Evolutionary conservation across 53 echinoderm and acorn worm species (phyloP).

Genomic region (Zoroaster sp.): DNA sequence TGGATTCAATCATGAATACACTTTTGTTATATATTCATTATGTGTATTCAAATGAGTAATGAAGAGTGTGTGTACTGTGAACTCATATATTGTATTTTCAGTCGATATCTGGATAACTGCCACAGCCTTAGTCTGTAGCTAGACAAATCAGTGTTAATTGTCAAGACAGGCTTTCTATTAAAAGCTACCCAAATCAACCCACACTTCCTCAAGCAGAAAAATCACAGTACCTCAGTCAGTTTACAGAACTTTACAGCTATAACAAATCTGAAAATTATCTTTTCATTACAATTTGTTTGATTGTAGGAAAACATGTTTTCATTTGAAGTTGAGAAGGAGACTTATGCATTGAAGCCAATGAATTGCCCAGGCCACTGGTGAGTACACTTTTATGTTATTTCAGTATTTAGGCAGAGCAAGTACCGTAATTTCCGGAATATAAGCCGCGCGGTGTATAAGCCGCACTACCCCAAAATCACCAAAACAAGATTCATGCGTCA

Average conservation of each 20-base stretch:
- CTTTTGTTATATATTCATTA: neutral
- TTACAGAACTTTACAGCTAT: too few relatives aligned
- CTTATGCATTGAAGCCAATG: conserved; percentile 91
- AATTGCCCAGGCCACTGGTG: conserved; percentile 99
- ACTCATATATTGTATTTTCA: neutral
- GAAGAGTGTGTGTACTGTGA: neutral
- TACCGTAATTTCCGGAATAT: too few relatives aligned
- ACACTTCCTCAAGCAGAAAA: neutral
- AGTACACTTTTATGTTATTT: neutral
- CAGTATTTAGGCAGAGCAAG: neutral
- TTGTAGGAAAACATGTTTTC: conserved; percentile 87
- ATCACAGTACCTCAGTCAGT: too few relatives aligned
- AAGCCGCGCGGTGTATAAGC: too few relatives aligned
- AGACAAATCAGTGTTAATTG: too few relatives aligned
- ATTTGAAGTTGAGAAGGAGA: conserved; percentile 95
- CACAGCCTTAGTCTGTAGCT: too few relatives aligned
- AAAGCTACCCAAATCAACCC: neutral
- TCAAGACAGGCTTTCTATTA: too few relatives aligned
- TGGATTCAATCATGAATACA: neutral
- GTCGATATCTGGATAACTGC: neutral
- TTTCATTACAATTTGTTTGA: too few relatives aligned
- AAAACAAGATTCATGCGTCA: too few relatives aligned
- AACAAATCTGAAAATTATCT: too few relatives aligned
- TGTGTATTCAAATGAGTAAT: neutral
- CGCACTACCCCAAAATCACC: too few relatives aligned